Conservation (phyloP, 1,140 invertebrate species). For the Zaprionus davidi region DNA sequence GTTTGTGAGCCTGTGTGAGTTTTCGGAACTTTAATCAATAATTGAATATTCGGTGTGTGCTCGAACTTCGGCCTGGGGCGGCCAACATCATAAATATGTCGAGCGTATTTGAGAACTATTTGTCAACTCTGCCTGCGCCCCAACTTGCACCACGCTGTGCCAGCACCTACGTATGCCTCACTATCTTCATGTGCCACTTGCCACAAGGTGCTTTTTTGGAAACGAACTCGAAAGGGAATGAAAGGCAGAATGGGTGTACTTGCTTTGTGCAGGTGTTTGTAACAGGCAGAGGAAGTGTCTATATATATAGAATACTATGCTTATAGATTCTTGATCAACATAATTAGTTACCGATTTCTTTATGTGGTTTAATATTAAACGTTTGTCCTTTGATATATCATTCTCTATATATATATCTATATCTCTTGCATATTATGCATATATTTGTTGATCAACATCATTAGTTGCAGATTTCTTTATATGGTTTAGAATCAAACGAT, state of each 20-base stretch:
- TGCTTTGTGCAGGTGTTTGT: not conserved
- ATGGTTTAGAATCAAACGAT: too few species aligned
- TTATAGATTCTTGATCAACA: too few species aligned
- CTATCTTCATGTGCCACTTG: not conserved
- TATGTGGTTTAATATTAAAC: too few species aligned
- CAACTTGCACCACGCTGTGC: not conserved
- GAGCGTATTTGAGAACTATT: slow-evolving; percentile 61
- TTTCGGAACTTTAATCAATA: slow-evolving; percentile 48
- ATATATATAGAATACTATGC: too few species aligned
- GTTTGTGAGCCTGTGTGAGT: slow-evolving; percentile 26
- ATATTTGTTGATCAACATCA: too few species aligned
- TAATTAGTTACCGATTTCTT: too few species aligned
- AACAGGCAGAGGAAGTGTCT: not conserved
- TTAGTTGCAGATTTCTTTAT: too few species aligned
- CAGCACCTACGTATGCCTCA: not conserved
- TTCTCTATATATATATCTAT: too few species aligned
- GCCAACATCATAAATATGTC: slow-evolving; percentile 71
- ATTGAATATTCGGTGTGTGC: slow-evolving; percentile 28
- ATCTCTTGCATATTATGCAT: too few species aligned
- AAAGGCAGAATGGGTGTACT: not conserved
- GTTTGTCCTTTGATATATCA: too few species aligned
- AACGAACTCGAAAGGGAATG: not conserved
- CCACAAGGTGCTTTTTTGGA: not conserved
- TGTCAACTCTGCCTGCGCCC: slow-evolving; percentile 42
- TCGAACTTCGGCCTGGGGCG: slow-evolving; percentile 38